Evolutionary conservation across 2,797 vertebrate species (phyloP), one percentile per base, ranked within the genome.

Genomic region (Fistularia commersonii): DNA sequence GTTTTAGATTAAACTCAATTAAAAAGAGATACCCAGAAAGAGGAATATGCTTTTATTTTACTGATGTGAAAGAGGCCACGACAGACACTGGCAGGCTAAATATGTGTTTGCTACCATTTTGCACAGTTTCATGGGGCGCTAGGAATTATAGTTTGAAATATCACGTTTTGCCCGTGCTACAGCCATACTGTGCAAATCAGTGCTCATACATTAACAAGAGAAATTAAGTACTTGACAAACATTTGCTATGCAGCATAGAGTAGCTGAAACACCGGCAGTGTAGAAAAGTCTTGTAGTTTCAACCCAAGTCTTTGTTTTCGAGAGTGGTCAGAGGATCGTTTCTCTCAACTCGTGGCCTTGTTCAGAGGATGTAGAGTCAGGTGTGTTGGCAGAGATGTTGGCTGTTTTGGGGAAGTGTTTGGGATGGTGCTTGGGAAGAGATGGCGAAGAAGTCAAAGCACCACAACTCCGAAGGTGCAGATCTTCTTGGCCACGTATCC

Each of bases 391-490:
- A 74, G 85, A 33, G 56, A 33, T 5, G 45, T 63, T 70, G 57
- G 80, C 58, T 72, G 32, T 64, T 77, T 57, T 10, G n/a, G 77
- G 69, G 54, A 72, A 57, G 48, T 78, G 69, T 74, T 85, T 85
- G 54, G 89, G 72, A 67, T 77, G 88, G 43, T 72, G 82, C 48
- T 77, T 57, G 45, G 82, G 86, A 32, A 77, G 79, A 57, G 85
- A 87, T 0, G 82, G 80, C 0, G 90, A 91, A 53, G 89, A 92
- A 65, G 92, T 94, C 66, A 92, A 79, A 7, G 90, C 91, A 0
- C 91, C 90, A 0, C 94, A 96, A 85, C 94, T 96, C 82, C 82
- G 92, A 13, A 96, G 92, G 66, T 94, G 92, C 57, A 95, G 88
- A 8, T 94, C 94, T 51, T 88, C 88, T 0, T 83, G 86, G 15